phyloP scores from a whole-genome alignment of 2,888 invertebrate genomes.

The Ischnus inquisitorius region DNA sequence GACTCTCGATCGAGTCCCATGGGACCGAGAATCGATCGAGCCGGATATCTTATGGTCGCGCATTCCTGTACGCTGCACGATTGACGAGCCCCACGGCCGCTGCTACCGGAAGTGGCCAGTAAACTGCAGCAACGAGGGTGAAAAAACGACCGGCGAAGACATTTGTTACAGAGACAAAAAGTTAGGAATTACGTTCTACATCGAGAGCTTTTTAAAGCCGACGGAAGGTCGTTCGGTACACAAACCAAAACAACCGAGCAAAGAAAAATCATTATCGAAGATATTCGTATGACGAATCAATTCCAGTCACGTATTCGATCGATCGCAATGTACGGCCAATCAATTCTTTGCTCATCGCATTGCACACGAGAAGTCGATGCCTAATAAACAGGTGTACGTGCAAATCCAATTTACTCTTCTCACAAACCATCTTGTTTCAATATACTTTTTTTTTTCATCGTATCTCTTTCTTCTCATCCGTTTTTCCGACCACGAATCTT shows the following conservation, averaged over 20 bases:
- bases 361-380: conserved; percentile 64
- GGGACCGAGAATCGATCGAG: conserved; percentile 48
- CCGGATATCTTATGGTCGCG: conserved; percentile 60
- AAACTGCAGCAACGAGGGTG: conserved; percentile 24
- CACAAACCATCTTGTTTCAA: conserved; percentile 35
- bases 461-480: conserved; percentile 22
- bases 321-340: conserved; percentile 38
- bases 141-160: conserved; percentile 27
- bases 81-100: conserved; percentile 29
- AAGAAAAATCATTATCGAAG: neutral
- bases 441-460: conserved; percentile 13
- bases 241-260: neutral
- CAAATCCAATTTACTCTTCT: conserved; percentile 69
- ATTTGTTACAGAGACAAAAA: conserved; percentile 31
- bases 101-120: conserved; percentile 64
- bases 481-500: conserved; percentile 26
- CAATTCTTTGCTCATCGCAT: conserved; percentile 63
- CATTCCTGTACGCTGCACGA: conserved; percentile 64
- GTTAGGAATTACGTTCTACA: conserved; percentile 22
- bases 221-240: neutral
- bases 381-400: conserved; percentile 71
- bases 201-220: conserved; percentile 18
- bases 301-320: conserved; percentile 21
- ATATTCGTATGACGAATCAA: neutral
- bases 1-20: conserved; percentile 34